Base-by-base conservation (phyloP, 1,140 invertebrate species). In the Paralvinella palmiformis region DNA sequence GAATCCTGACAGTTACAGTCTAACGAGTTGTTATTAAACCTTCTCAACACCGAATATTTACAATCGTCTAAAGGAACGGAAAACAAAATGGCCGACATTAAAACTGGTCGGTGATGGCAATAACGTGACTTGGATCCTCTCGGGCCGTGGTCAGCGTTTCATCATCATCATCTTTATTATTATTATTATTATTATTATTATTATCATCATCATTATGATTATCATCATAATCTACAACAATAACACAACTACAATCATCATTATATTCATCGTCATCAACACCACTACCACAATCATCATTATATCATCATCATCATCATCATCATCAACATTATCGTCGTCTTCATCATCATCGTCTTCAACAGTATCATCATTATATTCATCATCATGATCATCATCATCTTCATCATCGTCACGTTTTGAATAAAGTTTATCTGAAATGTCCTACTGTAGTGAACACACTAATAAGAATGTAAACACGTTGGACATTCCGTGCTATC, bases 1-100 rank as follows among this genome's bases (percentile, higher is more conserved):
- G 60, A 32, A 5, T 41, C 5, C 15, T 41, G 44, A 45, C 60
- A 62, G 60, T 62, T n/a, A 53, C 60, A 62, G 44, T 27, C 48
- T 17, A 62, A 45, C 37, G 57, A n/a, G 29, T 62, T 62, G 44
- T 50, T 53, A 10, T 4, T 33, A 22, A 33, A 62, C 48, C 24
- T 58, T 32, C 31, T 27, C 33, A 22, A 17, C 22, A 62, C 48
- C 31, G 24, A 22, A 33, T 52, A 52, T 22, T 31, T 50, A 45
- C 60, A 62, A 32, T 62, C 60, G 52, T 62, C 60, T 62, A 20
- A 22, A 62, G 31, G 6, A 24, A n/a, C 55, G 20, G 5, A 20
- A 56, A 2, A 2, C 20, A 3, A 17, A 7, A n/a, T n/a, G 3
- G 2, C 31, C 15, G 22, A 17, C 48, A 3, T 52, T 52, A 52